Percentiles rank a stretch among this genome's conserved stretches.
These are phyloP conservation scores for Drosophila colorata DNA, from an alignment of 2,888 invertebrate genomes.

Conservation along the genomic window DNA sequence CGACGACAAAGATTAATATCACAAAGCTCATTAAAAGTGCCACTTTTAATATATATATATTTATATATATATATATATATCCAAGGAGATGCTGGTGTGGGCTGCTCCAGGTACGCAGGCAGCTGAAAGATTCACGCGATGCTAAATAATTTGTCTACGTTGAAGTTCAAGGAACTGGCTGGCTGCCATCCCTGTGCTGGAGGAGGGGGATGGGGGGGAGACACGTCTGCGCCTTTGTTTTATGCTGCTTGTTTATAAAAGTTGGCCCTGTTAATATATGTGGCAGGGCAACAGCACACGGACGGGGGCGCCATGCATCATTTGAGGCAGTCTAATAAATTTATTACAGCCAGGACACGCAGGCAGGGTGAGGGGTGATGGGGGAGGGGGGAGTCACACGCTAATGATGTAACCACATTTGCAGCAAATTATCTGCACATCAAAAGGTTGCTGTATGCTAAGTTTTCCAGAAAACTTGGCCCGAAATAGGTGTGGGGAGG, in stretches of 20 bases:
- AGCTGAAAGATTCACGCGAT: conserved; percentile 47
- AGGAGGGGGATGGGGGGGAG: not conserved
- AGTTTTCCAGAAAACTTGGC: conserved; percentile 29
- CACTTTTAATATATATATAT: conserved; percentile 63
- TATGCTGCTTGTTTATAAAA: conserved; percentile 53
- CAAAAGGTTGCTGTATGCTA: conserved; percentile 46
- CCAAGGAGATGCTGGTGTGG: not conserved
- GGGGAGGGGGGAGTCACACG: conserved; percentile 38
- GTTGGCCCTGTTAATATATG: conserved; percentile 52
- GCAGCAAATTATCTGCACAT: conserved; percentile 79
- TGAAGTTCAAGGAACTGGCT: conserved; percentile 72
- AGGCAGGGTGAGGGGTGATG: conserved; percentile 10
- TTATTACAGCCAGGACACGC: conserved; percentile 64
- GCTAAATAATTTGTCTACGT: conserved; percentile 72
- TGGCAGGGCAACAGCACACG: conserved; percentile 34
- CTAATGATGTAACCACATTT: conserved; percentile 82
- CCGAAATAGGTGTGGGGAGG: not conserved
- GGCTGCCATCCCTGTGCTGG: not conserved
- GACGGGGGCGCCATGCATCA: conserved; percentile 63
- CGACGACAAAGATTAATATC: conserved; percentile 76
- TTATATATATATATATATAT: conserved; percentile 41
- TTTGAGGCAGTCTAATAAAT: conserved; percentile 73
- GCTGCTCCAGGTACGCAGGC: conserved; percentile 31
- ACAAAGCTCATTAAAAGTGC: conserved; percentile 80
- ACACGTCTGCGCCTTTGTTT: conserved; percentile 58